phyloP scores from a whole-genome alignment of 2,797 vertebrate genomes.

The Hafferia zeledoni region DNA sequence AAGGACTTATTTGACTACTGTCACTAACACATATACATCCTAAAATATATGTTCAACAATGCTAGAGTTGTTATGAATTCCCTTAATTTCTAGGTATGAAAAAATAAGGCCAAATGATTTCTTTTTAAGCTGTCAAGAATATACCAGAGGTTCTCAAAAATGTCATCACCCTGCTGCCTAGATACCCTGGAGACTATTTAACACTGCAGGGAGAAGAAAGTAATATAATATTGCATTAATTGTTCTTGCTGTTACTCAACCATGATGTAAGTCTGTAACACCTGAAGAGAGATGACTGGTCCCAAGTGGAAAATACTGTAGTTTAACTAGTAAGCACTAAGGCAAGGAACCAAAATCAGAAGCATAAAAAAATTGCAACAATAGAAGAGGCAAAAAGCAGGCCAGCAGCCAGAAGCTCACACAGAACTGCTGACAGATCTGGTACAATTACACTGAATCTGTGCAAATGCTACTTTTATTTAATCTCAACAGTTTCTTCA shows the following conservation, averaged over 20 bases:
- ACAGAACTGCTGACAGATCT: background rate
- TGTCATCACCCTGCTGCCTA: slow-evolving; percentile 40
- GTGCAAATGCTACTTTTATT: background rate
- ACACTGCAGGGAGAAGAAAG: background rate
- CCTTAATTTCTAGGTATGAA: slow-evolving; percentile 9
- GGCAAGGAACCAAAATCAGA: slow-evolving; percentile 15
- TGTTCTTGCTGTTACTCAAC: slow-evolving; percentile 35
- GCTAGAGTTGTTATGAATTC: background rate
- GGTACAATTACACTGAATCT: background rate
- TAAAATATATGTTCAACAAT: background rate
- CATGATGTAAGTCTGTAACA: slow-evolving; percentile 39
- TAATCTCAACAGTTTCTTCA: background rate
- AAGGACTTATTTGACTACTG: background rate
- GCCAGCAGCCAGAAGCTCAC: background rate
- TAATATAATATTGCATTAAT: slow-evolving; percentile 53
- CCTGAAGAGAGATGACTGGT: slow-evolving; percentile 28
- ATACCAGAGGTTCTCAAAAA: slow-evolving; percentile 46
- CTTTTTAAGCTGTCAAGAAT: slow-evolving; percentile 38
- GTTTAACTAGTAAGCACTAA: background rate
- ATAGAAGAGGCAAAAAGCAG: background rate
- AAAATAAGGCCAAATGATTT: slow-evolving; percentile 39
- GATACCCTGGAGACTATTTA: slow-evolving; percentile 50
- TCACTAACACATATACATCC: background rate
- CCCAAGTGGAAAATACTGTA: background rate
- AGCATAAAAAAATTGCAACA: background rate